These are phyloP conservation scores for Druceiella hillmani DNA, from an alignment of 2,888 invertebrate species.

Conservation along the genomic window DNA sequence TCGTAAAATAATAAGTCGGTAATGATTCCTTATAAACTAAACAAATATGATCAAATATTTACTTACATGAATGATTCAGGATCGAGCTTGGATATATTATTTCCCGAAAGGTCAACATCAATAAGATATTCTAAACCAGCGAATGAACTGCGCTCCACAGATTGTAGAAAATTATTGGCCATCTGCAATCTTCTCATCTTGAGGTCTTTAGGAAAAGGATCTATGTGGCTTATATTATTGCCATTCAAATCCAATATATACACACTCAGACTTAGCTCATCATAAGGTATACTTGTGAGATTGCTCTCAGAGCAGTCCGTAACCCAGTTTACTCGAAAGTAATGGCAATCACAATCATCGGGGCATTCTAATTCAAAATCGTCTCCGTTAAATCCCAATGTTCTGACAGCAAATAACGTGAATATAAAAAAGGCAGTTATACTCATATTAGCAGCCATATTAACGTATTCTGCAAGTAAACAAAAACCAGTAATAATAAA, in stretches of 20 bases:
- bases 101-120: constrained; percentile 64
- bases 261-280: constrained; percentile 63
- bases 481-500: too few relatives aligned
- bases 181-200: constrained; percentile 65
- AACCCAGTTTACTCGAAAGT: constrained; percentile 71
- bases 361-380: constrained; percentile 64
- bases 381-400: constrained; percentile 53
- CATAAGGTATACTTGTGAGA: constrained; percentile 61
- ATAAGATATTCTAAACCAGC: constrained; percentile 60
- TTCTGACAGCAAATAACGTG: too few relatives aligned
- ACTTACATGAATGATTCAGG: constrained; percentile 62
- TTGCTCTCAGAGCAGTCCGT: constrained; percentile 72
- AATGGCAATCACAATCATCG: constrained; percentile 70
- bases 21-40: too few relatives aligned
- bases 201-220: constrained; percentile 60
- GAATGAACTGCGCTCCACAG: constrained; percentile 57
- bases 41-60: too few relatives aligned
- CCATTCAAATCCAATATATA: constrained; percentile 67
- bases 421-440: too few relatives aligned
- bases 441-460: too few relatives aligned
- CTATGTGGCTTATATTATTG: constrained; percentile 56
- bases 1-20: constrained; percentile 10
- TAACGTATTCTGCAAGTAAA: too few relatives aligned
- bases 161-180: constrained; percentile 59
- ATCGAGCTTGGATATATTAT: constrained; percentile 58